phyloP scores from a whole-genome alignment of 92 coral and sea anemone species.

The Micromussa lordhowensis region DNA sequence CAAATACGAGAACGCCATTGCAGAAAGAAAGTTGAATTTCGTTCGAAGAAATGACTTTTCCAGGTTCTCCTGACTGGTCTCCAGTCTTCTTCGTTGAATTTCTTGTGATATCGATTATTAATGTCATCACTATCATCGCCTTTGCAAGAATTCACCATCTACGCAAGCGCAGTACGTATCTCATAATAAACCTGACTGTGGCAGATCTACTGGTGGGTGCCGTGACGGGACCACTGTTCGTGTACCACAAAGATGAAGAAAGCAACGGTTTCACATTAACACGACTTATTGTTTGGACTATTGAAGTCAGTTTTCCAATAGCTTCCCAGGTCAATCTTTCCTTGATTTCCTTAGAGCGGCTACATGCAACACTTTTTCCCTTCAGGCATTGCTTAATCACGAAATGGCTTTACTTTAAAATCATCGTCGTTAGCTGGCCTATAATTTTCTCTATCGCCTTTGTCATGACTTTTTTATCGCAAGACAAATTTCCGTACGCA shows the following conservation, averaged over 20 bases:
- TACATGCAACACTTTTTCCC: conserved; percentile 19
- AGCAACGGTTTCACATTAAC: not conserved
- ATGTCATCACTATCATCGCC: not conserved
- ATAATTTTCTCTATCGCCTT: not conserved
- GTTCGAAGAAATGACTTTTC: not conserved
- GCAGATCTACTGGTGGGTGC: conserved; percentile 23
- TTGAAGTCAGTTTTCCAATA: not conserved
- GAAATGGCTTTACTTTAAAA: not conserved
- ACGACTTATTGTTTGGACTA: too few relatives aligned
- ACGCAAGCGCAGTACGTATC: conserved; percentile 22
- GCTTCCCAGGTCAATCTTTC: conserved; percentile 1
- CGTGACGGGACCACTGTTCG: not conserved
- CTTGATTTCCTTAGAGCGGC: conserved; percentile 4
- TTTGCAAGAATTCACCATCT: not conserved
- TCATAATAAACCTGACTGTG: conserved; percentile 23
- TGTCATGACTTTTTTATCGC: not conserved
- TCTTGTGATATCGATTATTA: not conserved
- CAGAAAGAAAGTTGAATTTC: not conserved
- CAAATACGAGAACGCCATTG: not conserved
- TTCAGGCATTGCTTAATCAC: not conserved
- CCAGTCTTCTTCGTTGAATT: not conserved
- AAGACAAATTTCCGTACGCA: not conserved
- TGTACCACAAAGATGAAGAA: not conserved
- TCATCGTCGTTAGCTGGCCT: not conserved
- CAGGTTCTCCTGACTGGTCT: not conserved